Conservation (phyloP, 1,140 invertebrate genomes). For the Helicorthomorpha holstii region DNA sequence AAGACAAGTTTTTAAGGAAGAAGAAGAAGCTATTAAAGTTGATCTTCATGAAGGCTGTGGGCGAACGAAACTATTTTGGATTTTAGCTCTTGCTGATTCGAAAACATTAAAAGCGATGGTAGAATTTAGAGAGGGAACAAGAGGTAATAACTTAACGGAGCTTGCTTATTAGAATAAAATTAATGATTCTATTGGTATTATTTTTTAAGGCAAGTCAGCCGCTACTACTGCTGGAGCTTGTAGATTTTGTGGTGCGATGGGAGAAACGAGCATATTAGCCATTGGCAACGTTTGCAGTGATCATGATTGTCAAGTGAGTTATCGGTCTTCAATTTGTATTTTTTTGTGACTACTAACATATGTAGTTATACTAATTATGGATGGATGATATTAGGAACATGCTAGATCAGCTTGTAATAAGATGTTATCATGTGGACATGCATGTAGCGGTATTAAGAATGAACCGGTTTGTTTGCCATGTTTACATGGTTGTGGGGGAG, state of each 20-base stretch:
- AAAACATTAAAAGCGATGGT: constrained; percentile 82
- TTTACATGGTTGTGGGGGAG: constrained; percentile 40
- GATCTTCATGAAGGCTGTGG: constrained; percentile 93
- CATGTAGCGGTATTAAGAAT: constrained; percentile 73
- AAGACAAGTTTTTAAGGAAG: constrained; percentile 52
- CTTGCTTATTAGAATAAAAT: constrained; percentile 2
- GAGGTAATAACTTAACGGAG: constrained; percentile 18
- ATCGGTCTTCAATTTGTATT: background rate
- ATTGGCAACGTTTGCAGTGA: constrained; percentile 87
- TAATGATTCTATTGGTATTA: background rate
- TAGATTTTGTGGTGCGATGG: constrained; percentile 75
- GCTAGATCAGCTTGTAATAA: constrained; percentile 67
- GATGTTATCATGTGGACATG: constrained; percentile 69
- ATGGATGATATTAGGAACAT: constrained; percentile 42
- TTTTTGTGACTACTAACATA: background rate
- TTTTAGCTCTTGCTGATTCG: constrained; percentile 77
- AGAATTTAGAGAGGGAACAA: constrained; percentile 66
- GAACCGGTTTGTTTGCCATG: constrained; percentile 76
- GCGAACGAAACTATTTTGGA: constrained; percentile 85
- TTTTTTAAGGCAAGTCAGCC: constrained; percentile 14
- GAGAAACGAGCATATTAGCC: constrained; percentile 63
- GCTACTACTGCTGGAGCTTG: constrained; percentile 50
- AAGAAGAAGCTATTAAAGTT: constrained; percentile 39
- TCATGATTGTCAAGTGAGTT: constrained; percentile 63
- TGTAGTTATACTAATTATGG: background rate